Conservation (phyloP, 2,113 vertebrate species). For the Pluvialis apricaria region DNA sequence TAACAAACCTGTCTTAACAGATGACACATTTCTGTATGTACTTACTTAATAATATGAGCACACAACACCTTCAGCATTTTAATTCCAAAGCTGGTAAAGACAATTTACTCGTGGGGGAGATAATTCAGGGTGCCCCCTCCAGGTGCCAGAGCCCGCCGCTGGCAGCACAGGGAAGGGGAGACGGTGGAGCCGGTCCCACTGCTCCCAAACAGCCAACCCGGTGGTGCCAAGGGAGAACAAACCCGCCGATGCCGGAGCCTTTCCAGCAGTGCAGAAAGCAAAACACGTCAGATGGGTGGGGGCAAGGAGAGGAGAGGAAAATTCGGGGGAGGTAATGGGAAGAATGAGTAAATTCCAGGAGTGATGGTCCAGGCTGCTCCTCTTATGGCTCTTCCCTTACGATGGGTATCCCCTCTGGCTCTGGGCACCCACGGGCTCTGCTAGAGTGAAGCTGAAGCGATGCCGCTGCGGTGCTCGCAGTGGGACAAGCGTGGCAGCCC, state of each 20-base stretch:
- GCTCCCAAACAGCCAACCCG: background rate
- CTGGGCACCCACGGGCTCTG: background rate
- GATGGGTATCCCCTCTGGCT: background rate
- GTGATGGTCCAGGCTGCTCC: background rate
- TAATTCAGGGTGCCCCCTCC: background rate
- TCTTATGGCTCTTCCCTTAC: accelerated
- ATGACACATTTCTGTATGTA: background rate
- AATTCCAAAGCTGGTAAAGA: background rate
- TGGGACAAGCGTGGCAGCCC: background rate
- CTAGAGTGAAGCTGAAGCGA: background rate
- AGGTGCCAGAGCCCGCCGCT: background rate
- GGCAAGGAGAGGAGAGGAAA: background rate
- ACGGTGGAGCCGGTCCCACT: background rate
- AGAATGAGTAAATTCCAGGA: background rate
- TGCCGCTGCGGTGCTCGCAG: background rate
- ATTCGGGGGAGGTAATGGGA: background rate
- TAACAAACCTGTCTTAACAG: background rate
- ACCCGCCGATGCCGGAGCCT: background rate
- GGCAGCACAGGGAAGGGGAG: background rate
- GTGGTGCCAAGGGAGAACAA: no score
- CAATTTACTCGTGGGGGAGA: background rate
- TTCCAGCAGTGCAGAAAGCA: background rate
- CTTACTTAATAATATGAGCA: background rate
- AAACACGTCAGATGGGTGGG: background rate
- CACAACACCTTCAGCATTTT: background rate